Conservation (phyloP, 37 sponge, comb jelly and placozoan genomes). For the Beroe forskalii region DNA sequence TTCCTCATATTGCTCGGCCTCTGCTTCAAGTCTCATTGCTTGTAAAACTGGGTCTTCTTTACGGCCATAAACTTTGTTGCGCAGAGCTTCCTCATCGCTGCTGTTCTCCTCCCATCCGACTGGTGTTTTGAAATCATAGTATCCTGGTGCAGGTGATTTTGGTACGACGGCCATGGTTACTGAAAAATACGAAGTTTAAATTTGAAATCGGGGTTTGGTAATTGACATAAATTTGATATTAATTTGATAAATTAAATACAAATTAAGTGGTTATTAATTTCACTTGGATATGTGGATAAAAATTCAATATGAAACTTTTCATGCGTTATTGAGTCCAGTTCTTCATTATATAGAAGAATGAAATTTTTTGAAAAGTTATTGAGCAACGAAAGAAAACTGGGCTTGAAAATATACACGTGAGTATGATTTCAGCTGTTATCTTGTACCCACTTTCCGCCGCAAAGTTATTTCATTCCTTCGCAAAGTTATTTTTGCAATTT, state of each 20-base stretch:
- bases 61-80: neutral
- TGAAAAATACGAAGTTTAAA: neutral
- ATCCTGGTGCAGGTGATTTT: neutral
- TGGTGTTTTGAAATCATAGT: neutral
- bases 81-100: neutral
- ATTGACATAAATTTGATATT: neutral
- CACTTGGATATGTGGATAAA: too few species aligned
- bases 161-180: neutral
- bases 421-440: too few species aligned
- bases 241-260: neutral
- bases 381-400: too few species aligned
- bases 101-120: slow-evolving; percentile 14
- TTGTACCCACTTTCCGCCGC: neutral
- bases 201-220: neutral
- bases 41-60: slow-evolving; percentile 40
- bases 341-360: too few species aligned
- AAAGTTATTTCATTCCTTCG: neutral
- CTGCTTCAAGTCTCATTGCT: slow-evolving; percentile 58
- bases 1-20: slow-evolving; percentile 3
- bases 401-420: too few species aligned
- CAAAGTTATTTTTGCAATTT: neutral
- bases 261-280: too few species aligned
- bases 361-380: too few species aligned
- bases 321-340: too few species aligned
- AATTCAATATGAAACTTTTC: too few species aligned